Evolutionary conservation across 2,888 invertebrate genomes (phyloP), one percentile per base, ranked within the genome.

Genomic region (Apamea anceps): DNA sequence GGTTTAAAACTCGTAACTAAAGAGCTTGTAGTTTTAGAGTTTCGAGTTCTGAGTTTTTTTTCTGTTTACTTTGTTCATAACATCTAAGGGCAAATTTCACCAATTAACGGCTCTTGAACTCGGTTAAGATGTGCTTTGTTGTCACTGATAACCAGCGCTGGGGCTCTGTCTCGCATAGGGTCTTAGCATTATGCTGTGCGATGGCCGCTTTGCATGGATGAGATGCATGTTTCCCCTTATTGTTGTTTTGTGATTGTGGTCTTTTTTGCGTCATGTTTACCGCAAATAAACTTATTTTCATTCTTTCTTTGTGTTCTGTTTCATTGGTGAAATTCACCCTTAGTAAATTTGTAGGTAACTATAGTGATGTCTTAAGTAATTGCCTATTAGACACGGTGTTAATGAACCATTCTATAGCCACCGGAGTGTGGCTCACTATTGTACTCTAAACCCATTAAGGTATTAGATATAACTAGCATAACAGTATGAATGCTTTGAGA

Each of bases 401-500:
- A 57, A 28, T 72, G 15, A 67, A 48, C 7, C 21, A n/a, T 54
- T 63, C 32, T 28, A 60, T 42, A 60, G 12, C 25, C 8, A 37
- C 8, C 51, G 45, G 12, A 81, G n/a, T 37, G 15, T n/a, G 21
- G 0, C 12, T 54, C n/a, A 37, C 73, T 45, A 63, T 80, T 80
- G 63, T 48, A n/a, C 28, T 70, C 15, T 3, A 32, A 63, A 28
- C 48, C 68, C 54, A 76, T 76, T 76, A 82, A 15, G 6, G 18
- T 28, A 80, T 80, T 68, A 75, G 15, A 28, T 57, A 45, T 54
- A 57, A 12, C 5, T 68, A 54, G 75, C 28, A 54, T 62, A 37
- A 32, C 62, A 15, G 51, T 32, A n/a, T 13, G 0, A 45, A 32
- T 21, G 15, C 37, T 45, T 65, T 28, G 45, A 68, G 51, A 42